Evolutionary conservation across 2,113 vertebrate genomes (phyloP), one percentile per base, ranked within the genome.

Genomic region (Balaenoptera acutorostrata): DNA sequence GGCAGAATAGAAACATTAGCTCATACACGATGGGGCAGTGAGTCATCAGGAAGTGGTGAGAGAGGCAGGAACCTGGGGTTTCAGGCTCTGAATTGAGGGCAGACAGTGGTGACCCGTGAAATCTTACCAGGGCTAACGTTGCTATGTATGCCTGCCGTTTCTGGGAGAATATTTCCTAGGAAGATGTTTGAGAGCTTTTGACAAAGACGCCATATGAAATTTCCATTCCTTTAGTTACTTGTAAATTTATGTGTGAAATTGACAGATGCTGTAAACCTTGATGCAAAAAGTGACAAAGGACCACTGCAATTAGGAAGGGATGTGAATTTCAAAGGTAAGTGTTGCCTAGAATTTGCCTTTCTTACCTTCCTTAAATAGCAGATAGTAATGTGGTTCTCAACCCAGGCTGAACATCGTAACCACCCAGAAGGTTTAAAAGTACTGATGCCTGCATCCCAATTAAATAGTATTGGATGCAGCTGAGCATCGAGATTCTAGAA

Each of bases 1-100:
- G 49, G 27, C 46, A 41, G 55, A 85, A 57, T 13, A 75, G 86
- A 74, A 85, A 71, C 12, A 6, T 10, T 23, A 81, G 39, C 39
- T 77, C 52, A 64, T 2, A 4, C 1, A 3, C 0, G 2, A 20
- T 14, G 0, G 2, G 71, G 27, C 9, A 23, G 69, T 1, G 3
- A 12, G n/a, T 29, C 27, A 9, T 44, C 5, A 66, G 71, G 83
- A 84, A 46, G 14, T 14, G n/a, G 39, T 21, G 5, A 82, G 14
- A 55, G 52, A 23, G 20, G 21, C 8, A 13, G 25, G 27, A 81
- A 9, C 11, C 1, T 63, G 31, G 31, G 36, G 2, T 57, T 72
- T 23, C 27, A 6, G 25, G 55, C n/a, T 27, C 36, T 20, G 41
- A 31, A 31, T 0, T n/a, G n/a, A 31, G 8, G 33, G 12, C 52